A percentile compares a stretch with the other conserved stretches of the same genome.
Conservation (phyloP, 1,140 invertebrate species). For the Ceratoteleas bidentatus region DNA sequence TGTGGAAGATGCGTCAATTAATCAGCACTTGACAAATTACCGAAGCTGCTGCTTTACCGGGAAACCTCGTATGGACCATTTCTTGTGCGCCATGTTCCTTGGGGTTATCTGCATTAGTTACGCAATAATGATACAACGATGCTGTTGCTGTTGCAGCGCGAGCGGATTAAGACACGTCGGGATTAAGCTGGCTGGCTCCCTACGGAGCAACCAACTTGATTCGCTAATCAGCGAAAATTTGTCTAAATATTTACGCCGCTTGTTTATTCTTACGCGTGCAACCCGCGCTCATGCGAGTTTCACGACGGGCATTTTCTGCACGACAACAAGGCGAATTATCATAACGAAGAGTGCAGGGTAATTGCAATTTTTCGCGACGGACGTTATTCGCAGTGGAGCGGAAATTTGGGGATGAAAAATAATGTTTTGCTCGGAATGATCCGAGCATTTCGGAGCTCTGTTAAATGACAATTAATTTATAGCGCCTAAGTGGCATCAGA, state of each 20-base stretch:
- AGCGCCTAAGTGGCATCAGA: background rate
- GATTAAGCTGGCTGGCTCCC: constrained; percentile 51
- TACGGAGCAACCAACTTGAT: constrained; percentile 38
- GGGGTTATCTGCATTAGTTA: constrained; percentile 58
- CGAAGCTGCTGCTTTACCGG: constrained; percentile 58
- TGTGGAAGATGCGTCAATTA: constrained; percentile 67
- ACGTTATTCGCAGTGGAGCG: background rate
- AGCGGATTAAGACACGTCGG: constrained; percentile 59
- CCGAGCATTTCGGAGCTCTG: background rate
- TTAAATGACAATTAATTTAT: background rate
- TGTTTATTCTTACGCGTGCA: constrained; percentile 24
- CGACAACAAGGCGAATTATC: constrained; percentile 12
- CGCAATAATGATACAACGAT: constrained; percentile 51
- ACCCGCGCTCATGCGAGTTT: constrained; percentile 23
- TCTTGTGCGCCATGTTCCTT: constrained; percentile 56
- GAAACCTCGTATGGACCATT: constrained; percentile 49
- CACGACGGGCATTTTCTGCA: background rate
- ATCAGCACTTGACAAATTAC: constrained; percentile 74
- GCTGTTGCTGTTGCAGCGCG: constrained; percentile 27
- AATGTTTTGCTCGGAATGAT: background rate
- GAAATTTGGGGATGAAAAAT: background rate
- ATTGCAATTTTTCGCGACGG: background rate
- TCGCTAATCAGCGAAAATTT: constrained; percentile 51
- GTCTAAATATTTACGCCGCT: constrained; percentile 39
- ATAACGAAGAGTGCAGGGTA: constrained; percentile 2